A percentile compares a stretch with the other conserved stretches of the same genome.
These are phyloP conservation scores for Dendrophyllia cribrosa DNA, from an alignment of 64 coral and sea anemone genomes.

Conservation along the genomic window DNA sequence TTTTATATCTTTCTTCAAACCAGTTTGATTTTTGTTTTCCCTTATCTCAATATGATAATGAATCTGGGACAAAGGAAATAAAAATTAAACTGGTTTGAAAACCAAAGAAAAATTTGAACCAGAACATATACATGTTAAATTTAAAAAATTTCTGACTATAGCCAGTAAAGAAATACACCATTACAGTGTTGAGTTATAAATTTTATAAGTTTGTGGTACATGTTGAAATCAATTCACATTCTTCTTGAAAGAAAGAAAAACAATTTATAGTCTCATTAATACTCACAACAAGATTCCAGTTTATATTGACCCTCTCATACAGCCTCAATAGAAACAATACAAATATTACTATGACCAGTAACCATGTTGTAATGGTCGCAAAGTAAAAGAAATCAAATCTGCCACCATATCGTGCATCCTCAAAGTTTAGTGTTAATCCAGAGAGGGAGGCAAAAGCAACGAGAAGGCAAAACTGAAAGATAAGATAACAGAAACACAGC, in stretches of 20 bases:
- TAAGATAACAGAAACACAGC: neutral
- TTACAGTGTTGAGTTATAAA: no score
- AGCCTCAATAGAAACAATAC: constrained; percentile 63
- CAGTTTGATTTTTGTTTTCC: no score
- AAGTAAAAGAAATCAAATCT: constrained; percentile 99
- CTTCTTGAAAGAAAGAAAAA: neutral
- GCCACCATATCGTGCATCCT: constrained; percentile 31
- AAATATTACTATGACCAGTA: constrained; percentile 82
- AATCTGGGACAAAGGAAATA: no score
- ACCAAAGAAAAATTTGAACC: no score
- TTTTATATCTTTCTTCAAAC: no score
- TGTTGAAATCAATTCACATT: no score
- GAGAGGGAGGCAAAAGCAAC: constrained; percentile 95
- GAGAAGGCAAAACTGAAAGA: constrained; percentile 80
- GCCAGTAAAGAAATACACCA: no score
- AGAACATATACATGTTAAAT: no score
- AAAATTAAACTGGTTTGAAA: no score
- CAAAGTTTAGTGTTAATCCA: constrained; percentile 47
- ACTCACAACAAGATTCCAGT: constrained; percentile 88
- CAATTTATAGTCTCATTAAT: neutral
- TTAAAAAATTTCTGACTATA: no score
- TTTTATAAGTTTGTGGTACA: no score
- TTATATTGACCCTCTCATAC: constrained; percentile 69
- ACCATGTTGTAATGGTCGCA: constrained; percentile 90
- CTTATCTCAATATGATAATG: no score